Evolutionary conservation across 2,113 vertebrate genomes (phyloP), one percentile per base, ranked within the genome.

Genomic region (Chascanopsetta lugubris): DNA sequence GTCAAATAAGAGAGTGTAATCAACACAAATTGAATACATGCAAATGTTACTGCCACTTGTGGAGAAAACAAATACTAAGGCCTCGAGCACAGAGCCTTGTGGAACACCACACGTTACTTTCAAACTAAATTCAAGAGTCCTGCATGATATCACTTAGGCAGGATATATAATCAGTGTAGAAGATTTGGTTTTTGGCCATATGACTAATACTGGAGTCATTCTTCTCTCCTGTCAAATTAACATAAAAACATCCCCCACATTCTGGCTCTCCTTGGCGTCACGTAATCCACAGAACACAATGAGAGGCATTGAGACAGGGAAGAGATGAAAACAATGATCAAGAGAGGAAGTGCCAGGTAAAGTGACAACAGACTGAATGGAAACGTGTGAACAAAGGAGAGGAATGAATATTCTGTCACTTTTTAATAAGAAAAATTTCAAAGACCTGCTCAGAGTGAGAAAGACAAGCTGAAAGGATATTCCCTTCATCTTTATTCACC

Each of bases 241-340:
- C 26, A 32, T n/a, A 18, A 34, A 43, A 40, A 40, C 36, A n/a
- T 17, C 36, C 15, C 2, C 36, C 15, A 10, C 36, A 40, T 36
- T 36, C 11, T 12, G 13, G 34, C 11, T n/a, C n/a, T n/a, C n/a
- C n/a, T 36, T 36, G 29, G 20, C 21, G 48, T 59, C 51, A 49
- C 10, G 46, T 38, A 22, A 55, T 29, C 47, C 25, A 49, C 18
- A 20, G 8, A n/a, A 21, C 12, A n/a, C 17, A 27, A 13, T 15
- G 55, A 34, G 8, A 57, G 49, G 21, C 6, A 22, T 18, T 10
- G 15, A 43, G 32, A 27, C 9, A n/a, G 55, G 43, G n/a, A 5
- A 47, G 43, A 40, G 40, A 67, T 63, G 34, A 68, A 49, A 53
- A 61, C 57, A 69, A 60, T 53, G 53, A 77, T 73, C 65, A 69